phyloP scores from a whole-genome alignment of 2,797 vertebrate genomes.

The Acanthurus leucopareius region DNA sequence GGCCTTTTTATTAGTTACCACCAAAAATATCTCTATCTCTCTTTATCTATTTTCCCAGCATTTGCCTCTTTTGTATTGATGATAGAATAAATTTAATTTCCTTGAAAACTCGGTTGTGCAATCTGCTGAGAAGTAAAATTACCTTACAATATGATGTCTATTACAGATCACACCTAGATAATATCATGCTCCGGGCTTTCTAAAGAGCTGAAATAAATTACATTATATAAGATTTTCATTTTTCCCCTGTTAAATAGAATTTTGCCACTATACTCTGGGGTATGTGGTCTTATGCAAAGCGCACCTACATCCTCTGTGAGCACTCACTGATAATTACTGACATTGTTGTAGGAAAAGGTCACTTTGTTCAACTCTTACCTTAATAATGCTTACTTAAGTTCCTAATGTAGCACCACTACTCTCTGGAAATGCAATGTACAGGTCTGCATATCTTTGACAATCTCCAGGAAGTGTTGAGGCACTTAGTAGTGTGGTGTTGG shows the following conservation, averaged over 20 bases:
- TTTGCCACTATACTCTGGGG: background rate
- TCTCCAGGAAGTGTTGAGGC: conserved; percentile 58
- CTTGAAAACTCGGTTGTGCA: conserved; percentile 28
- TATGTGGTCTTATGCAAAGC: background rate
- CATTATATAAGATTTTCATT: conserved; percentile 15
- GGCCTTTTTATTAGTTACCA: conserved; percentile 18
- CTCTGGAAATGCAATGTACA: background rate
- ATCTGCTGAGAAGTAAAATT: conserved; percentile 27
- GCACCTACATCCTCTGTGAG: conserved; percentile 2
- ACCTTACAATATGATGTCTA: conserved; percentile 19
- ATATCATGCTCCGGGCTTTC: conserved; percentile 19
- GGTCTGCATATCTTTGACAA: conserved; percentile 47
- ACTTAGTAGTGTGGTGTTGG: conserved; percentile 53
- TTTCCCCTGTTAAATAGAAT: conserved; percentile 12
- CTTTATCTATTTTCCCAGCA: conserved; percentile 12
- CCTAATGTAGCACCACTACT: conserved; percentile 8
- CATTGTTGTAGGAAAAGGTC: conserved; percentile 15
- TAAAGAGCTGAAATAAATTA: conserved; percentile 20
- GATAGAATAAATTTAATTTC: conserved; percentile 36
- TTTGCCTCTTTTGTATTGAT: conserved; percentile 23
- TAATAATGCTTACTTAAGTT: conserved; percentile 28
- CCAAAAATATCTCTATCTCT: conserved; percentile 7
- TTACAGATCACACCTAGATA: conserved; percentile 31
- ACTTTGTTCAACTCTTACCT: conserved; percentile 57
- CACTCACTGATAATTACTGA: conserved; percentile 24